Evolutionary conservation across 1,140 invertebrate genomes (phyloP), one percentile per base, ranked within the genome.

Genomic region (Cecropterus lyciades): DNA sequence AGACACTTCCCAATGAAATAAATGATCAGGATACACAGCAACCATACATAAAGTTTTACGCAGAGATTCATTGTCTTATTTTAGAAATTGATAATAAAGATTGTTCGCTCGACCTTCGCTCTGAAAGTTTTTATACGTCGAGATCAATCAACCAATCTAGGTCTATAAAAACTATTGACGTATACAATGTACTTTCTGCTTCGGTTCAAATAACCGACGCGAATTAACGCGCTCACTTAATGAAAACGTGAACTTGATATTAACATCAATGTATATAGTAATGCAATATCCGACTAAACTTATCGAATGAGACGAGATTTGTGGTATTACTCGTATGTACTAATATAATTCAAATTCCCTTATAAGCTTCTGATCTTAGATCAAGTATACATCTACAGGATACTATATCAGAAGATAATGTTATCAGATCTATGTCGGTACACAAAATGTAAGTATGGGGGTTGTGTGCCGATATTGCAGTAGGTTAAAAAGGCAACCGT

Each of bases 101-200:
- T 49, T 49, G 46, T 49, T 24, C 49, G 27, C 4, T 30, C 13
- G 27, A 33, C 27, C 49, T 52, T 52, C 49, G n/a, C 27, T 52
- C 27, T 52, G 14, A 52, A 52, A 52, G 49, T 52, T 52, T 52
- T 52, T 52, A 9, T 16, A 43, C 53, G 40, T 13, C 17, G 37
- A 13, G 49, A 52, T 33, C 27, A 56, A 56, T 43, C 40, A 56
- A 43, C 53, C 37, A 45, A 56, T 24, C 37, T 42, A 43, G 17
- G 11, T 56, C 40, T 33, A 43, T 56, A 56, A 56, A 56, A 56
- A 56, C 37, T 43, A 42, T 14, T 56, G 40, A 56, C 53, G 53
- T 56, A 15, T 43, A 45, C 16, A 16, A 51, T 13, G 40, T 57
- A 14, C 17, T 16, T 6, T 33, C 14, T 37, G 30, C 8, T 37